These are phyloP conservation scores for Drosophila subquinaria DNA, from an alignment of 2,888 invertebrate genomes.

Conservation along the genomic window DNA sequence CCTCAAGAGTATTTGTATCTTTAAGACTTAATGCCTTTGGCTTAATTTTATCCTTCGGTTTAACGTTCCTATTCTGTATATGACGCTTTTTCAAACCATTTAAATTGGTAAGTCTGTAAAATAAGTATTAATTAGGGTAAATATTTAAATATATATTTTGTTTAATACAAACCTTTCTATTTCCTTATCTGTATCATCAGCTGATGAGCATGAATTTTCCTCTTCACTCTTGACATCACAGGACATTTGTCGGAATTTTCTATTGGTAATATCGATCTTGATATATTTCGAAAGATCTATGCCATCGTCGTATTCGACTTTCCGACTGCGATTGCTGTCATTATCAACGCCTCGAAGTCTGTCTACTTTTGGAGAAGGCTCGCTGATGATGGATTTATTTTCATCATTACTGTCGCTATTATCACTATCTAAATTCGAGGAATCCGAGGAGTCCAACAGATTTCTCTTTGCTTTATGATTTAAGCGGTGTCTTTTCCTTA, in stretches of 20 bases:
- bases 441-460: slow-evolving; percentile 58
- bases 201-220: slow-evolving; percentile 43
- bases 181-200: slow-evolving; percentile 81
- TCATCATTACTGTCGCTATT: slow-evolving; percentile 2
- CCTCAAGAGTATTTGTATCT: slow-evolving; percentile 27
- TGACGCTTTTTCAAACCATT: slow-evolving; percentile 72
- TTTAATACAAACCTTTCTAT: slow-evolving; percentile 75
- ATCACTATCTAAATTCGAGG: slow-evolving; percentile 46
- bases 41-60: slow-evolving; percentile 54
- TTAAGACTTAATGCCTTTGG: slow-evolving; percentile 41
- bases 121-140: not conserved
- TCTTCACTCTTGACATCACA: slow-evolving; percentile 74
- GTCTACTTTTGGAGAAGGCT: not conserved
- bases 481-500: slow-evolving; percentile 58
- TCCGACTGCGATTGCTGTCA: slow-evolving; percentile 4
- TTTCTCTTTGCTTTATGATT: slow-evolving; percentile 67
- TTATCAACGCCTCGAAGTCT: not conserved
- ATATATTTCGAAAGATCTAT: slow-evolving; percentile 73
- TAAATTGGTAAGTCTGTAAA: slow-evolving; percentile 77
- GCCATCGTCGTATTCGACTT: slow-evolving; percentile 70
- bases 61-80: slow-evolving; percentile 18
- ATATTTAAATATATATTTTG: not conserved
- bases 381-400: not conserved
- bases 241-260: slow-evolving; percentile 45
- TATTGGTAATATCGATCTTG: slow-evolving; percentile 68